Conservation (phyloP, 2,888 invertebrate genomes). For the Eupithecia abbreviata region DNA sequence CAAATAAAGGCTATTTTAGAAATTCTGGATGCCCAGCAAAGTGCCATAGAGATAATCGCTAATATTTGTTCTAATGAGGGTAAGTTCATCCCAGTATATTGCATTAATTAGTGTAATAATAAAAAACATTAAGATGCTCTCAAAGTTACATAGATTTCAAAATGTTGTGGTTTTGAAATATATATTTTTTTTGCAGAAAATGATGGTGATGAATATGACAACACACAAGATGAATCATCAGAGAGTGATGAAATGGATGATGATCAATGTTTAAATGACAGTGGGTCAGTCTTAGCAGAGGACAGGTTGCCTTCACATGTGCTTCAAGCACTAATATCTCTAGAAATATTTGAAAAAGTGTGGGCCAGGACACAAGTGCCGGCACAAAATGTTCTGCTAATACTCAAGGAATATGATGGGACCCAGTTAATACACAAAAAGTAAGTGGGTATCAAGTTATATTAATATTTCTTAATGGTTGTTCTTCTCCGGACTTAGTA, state of each 20-base stretch:
- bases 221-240: conserved; percentile 62
- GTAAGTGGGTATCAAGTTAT: conserved; percentile 56
- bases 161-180: neutral
- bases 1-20: conserved; percentile 79
- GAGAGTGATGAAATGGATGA: conserved; percentile 74
- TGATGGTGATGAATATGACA: conserved; percentile 54
- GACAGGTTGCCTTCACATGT: conserved; percentile 84
- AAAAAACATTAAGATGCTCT: too few relatives aligned
- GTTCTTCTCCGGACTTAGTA: neutral
- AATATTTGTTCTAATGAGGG: conserved; percentile 88
- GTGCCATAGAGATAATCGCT: conserved; percentile 87
- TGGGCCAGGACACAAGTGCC: conserved; percentile 80
- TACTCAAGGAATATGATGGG: conserved; percentile 80
- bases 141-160: neutral
- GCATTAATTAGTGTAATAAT: neutral
- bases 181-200: conserved; percentile 52
- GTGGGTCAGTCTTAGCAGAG: conserved; percentile 59
- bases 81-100: conserved; percentile 50
- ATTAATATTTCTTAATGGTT: neutral
- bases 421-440: conserved; percentile 78
- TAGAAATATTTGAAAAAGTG: conserved; percentile 85
- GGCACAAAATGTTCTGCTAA: conserved; percentile 81
- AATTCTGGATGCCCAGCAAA: conserved; percentile 87
- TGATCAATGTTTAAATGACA: conserved; percentile 64
- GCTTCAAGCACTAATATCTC: conserved; percentile 84